Base-by-base conservation (phyloP, 2,797 vertebrate genomes). In the Dermochelys coriacea region DNA sequence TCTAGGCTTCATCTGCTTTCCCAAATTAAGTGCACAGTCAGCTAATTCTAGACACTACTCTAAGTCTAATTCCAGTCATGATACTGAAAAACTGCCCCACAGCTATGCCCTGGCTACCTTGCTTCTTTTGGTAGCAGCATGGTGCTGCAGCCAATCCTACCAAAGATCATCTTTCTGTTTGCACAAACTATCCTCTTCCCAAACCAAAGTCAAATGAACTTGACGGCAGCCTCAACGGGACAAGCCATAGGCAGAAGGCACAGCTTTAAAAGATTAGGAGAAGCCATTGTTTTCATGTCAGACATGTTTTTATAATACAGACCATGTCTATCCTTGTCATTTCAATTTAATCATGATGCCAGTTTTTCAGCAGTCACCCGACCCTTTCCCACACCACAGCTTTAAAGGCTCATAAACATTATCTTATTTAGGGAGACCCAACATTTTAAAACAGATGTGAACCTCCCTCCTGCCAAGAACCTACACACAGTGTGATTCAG, bases 361-460 rank as follows among this genome's bases (percentile, higher is more conserved):
- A 84, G 87, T 77, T 94, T 97, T 96, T 95, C 86, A 93, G 84
- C 94, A 96, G 90, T 93, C 95, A 57, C 52, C 80, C 55, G 49
- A 89, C 90, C 89, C 74, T 96, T 95, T 97, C 95, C 94, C 95
- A 97, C 82, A 87, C 93, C 87, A 90, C 86, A 94, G 93, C 87
- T 93, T 96, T 88, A 93, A 92, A 95, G 91, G 79, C 95, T 97
- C 94, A 94, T 95, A 97, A 95, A 94, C 88, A 90, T 91, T 91
- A 94, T 97, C 94, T 96, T 94, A 95, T 93, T 91, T 85, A 91
- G 88, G 92, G 91, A 95, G 94, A 96, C 87, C 94, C 84, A 94
- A 85, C 93, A 85, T 94, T 95, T 89, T 96, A 93, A 96, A 95
- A 88, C 95, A 96, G 91, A 86, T 93, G 94, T 94, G 84, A 92